phyloP scores from a whole-genome alignment of 1,140 invertebrate genomes.

The Hormaphis cornu region DNA sequence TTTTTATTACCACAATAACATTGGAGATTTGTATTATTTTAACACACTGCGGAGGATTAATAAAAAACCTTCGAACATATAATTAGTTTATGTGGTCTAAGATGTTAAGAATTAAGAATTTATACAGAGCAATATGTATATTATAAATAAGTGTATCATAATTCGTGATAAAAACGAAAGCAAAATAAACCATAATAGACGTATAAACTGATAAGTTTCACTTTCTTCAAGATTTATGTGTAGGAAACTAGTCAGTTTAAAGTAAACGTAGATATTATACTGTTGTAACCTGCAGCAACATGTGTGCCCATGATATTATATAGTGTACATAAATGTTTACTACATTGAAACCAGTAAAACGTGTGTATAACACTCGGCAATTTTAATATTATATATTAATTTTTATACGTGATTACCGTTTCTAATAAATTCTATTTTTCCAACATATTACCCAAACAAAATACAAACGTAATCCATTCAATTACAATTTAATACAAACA shows the following conservation, averaged over 20 bases:
- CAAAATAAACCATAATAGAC: not conserved
- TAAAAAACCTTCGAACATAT: too few species aligned
- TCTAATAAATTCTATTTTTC: too few species aligned
- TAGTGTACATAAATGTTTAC: not conserved
- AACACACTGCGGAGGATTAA: too few species aligned
- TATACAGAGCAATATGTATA: too few species aligned
- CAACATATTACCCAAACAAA: too few species aligned
- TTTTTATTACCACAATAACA: too few species aligned
- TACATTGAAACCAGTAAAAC: conserved; percentile 8
- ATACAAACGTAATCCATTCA: too few species aligned
- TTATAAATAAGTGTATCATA: not conserved
- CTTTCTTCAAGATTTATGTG: conserved; percentile 6
- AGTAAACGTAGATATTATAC: not conserved
- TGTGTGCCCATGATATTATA: not conserved
- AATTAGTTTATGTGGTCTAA: too few species aligned
- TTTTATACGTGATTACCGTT: not conserved
- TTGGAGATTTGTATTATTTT: too few species aligned
- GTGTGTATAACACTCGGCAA: not conserved
- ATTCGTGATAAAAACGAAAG: not conserved
- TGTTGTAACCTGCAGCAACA: not conserved
- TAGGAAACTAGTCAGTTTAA: not conserved
- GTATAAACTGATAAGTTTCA: conserved; percentile 12
- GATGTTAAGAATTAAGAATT: too few species aligned
- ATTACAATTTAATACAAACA: too few species aligned
- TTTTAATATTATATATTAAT: not conserved